Base-by-base conservation (phyloP, 2,888 invertebrate genomes). In the Troides oblongomaculatus region DNA sequence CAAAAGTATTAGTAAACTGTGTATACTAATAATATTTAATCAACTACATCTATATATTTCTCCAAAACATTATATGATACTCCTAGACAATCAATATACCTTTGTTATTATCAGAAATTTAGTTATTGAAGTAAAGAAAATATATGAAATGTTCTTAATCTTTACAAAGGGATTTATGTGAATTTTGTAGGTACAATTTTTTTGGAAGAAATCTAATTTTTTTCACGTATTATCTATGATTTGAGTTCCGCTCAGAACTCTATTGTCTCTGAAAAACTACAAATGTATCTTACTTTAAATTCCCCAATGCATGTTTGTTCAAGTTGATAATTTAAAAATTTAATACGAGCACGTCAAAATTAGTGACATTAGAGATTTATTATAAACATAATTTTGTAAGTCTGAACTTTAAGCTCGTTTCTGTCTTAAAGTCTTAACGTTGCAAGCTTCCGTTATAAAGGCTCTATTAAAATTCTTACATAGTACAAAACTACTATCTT, bases 381-480 rank as follows among this genome's bases (percentile, higher is more conserved):
- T 17, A 50, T 50, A 18, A 50, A 18, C 50, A 17, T 50, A 14
- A 17, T 17, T 50, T 50, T 21, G 18, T 57, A 21, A 21, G 10
- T 30, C 56, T 66, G 50, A 7, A 39, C 56, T 66, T 62, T 66
- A 50, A 66, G 50, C 60, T 62, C 1, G 23, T 30, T 39, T 36
- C 62, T 50, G 56, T 21, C 36, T 36, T 39, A 61, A 36, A 56
- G 50, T 39, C 39, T 53, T 23, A 60, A 60, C 61, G 39, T 61
- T 66, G 39, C 12, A 39, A 66, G 66, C 53, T 60, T 61, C 60
- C n/a, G 36, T 25, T 60, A 36, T 25, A n/a, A 66, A 64, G 56
- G 62, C 62, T 56, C 56, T 39, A 62, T 66, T 62, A 39, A 66
- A 66, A 62, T 66, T 61, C 53, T 53, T 39, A 63, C 53, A 63